Evolutionary conservation across 2,888 invertebrate genomes (phyloP).

Genomic region (Melanchra persicariae): DNA sequence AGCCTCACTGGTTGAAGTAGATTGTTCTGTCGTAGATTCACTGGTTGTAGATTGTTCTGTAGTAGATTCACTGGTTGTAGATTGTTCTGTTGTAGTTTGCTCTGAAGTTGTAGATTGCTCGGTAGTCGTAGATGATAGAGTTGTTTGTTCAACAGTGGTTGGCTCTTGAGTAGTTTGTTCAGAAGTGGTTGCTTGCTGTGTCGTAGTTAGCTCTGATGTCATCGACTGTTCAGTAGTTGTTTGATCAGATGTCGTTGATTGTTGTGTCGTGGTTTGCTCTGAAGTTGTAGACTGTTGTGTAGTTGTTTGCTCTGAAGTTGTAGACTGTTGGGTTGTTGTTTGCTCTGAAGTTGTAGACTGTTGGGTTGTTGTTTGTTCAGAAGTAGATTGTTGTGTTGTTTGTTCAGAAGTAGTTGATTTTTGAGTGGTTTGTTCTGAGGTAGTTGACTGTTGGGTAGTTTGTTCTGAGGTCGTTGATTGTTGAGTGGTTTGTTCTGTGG

Average conservation of each 20-base stretch:
- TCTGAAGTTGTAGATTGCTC: slow-evolving; percentile 41
- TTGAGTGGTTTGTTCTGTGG: slow-evolving; percentile 19
- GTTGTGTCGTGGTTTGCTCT: slow-evolving; percentile 13
- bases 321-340: slow-evolving; percentile 37
- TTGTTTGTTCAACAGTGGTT: slow-evolving; percentile 52
- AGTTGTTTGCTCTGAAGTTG: slow-evolving; percentile 26
- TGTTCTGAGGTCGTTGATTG: slow-evolving; percentile 28
- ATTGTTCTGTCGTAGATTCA: slow-evolving; percentile 37
- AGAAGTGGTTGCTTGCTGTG: slow-evolving; percentile 45
- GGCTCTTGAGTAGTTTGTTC: slow-evolving; percentile 60
- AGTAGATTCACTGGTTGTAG: slow-evolving; percentile 32
- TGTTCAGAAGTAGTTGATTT: slow-evolving; percentile 12
- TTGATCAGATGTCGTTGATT: slow-evolving; percentile 20
- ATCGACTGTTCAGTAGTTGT: slow-evolving; percentile 40
- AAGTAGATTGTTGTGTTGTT: slow-evolving; percentile 17
- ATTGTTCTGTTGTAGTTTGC: slow-evolving; percentile 30
- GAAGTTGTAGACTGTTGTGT: slow-evolving; percentile 22
- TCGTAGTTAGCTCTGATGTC: slow-evolving; percentile 57
- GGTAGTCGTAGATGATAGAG: slow-evolving; percentile 51
- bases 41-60: slow-evolving; percentile 36
- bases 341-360: slow-evolving; percentile 26
- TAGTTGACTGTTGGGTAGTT: slow-evolving; percentile 18
- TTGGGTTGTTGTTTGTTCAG: slow-evolving; percentile 32
- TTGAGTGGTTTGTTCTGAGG: slow-evolving; percentile 20
- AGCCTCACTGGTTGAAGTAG: slow-evolving; percentile 29